Percentiles rank a stretch among this genome's conserved stretches.
These are phyloP conservation scores for Chiridota heheva DNA, from an alignment of 35 echinoderm and acorn worm species.

Conservation along the genomic window DNA sequence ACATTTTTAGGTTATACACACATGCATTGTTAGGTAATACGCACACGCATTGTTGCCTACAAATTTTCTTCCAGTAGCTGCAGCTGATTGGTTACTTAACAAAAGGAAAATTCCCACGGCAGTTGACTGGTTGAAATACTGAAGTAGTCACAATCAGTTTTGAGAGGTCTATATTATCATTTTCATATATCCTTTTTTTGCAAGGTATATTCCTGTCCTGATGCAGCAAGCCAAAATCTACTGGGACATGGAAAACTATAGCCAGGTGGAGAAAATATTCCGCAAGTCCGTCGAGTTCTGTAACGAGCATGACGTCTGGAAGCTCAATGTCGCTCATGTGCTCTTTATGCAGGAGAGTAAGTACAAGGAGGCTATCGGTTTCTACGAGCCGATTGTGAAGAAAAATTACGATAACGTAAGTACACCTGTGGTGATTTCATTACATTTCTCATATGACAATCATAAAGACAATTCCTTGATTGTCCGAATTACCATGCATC, in stretches of 20 bases:
- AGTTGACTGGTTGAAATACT: no score
- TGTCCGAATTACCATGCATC: no score
- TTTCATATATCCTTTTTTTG: background rate
- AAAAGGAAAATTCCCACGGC: no score
- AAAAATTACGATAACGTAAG: slow-evolving; percentile 99
- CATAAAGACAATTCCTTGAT: background rate
- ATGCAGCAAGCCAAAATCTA: slow-evolving; percentile 99
- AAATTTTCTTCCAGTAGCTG: no score
- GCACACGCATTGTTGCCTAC: no score
- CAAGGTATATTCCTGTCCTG: slow-evolving; percentile 91
- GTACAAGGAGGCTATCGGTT: slow-evolving; percentile 95
- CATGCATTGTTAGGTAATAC: no score
- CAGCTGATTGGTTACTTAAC: no score
- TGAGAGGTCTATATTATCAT: background rate
- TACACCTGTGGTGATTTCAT: background rate
- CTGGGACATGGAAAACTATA: slow-evolving; percentile 97
- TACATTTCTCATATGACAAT: background rate
- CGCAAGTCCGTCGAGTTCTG: slow-evolving; percentile 99
- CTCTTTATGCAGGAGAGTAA: slow-evolving; percentile 99
- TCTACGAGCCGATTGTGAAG: slow-evolving; percentile 99
- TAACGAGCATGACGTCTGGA: slow-evolving; percentile 99
- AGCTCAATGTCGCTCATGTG: slow-evolving; percentile 97
- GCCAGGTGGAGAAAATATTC: slow-evolving; percentile 99
- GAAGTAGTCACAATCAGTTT: no score
- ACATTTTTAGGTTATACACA: no score